Evolutionary conservation across 2,797 vertebrate species (phyloP).

Genomic region (Nothura maculosa): DNA sequence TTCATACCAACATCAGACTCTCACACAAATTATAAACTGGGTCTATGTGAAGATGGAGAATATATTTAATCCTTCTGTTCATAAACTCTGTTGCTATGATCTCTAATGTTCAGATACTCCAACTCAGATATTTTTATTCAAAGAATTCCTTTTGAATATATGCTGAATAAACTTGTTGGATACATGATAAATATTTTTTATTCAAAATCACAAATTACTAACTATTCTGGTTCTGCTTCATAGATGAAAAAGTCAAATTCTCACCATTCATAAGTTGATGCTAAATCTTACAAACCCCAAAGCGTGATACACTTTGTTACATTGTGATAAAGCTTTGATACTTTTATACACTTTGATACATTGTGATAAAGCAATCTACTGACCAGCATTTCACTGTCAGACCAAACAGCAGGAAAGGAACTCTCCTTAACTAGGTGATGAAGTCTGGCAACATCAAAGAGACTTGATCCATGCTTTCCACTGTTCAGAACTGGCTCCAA

Average conservation of each 20-base stretch:
- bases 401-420: constrained; percentile 66
- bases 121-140: background rate
- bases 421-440: constrained; percentile 77
- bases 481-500: constrained; percentile 87
- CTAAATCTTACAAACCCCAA: background rate
- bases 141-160: background rate
- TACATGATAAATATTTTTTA: background rate
- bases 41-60: background rate
- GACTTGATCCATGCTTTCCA: constrained; percentile 82
- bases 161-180: background rate
- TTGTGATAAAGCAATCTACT: constrained; percentile 31
- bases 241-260: background rate
- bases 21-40: background rate
- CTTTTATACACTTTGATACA: too few relatives aligned
- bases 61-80: background rate
- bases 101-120: background rate
- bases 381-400: constrained; percentile 82
- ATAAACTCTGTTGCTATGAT: background rate
- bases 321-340: background rate
- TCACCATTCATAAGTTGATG: background rate
- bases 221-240: background rate
- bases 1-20: background rate
- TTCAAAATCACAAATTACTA: background rate
- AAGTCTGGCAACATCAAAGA: constrained; percentile 86
- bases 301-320: too few relatives aligned